Conservation (phyloP, 2,888 invertebrate genomes). For the Diachrysia chrysitis region DNA sequence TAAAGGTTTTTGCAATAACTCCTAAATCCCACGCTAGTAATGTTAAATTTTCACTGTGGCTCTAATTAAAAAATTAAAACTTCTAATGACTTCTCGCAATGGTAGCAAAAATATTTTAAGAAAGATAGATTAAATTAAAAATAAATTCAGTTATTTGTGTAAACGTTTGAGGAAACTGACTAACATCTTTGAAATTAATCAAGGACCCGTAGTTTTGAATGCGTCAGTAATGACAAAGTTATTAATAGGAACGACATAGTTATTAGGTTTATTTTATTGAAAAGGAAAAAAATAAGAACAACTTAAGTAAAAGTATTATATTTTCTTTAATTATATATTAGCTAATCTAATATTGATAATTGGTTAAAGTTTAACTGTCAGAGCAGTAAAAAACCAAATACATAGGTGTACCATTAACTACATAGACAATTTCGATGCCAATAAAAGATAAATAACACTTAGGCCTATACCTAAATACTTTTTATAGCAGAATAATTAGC, state of each 20-base stretch:
- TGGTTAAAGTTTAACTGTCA: not conserved
- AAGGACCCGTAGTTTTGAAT: not conserved
- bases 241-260: not conserved
- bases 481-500: not conserved
- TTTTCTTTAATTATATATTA: too few species aligned
- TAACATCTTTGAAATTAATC: conserved; percentile 1
- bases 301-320: too few species aligned
- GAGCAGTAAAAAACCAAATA: too few species aligned
- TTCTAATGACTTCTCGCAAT: not conserved
- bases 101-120: not conserved
- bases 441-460: not conserved
- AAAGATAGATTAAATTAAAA: too few species aligned
- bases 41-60: too few species aligned
- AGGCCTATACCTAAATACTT: not conserved
- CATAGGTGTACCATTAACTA: too few species aligned
- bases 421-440: not conserved
- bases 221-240: not conserved
- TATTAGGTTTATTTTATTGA: too few species aligned
- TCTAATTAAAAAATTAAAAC: not conserved
- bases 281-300: not conserved
- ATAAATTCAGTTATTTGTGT: not conserved
- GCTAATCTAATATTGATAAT: not conserved
- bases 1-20: not conserved
- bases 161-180: not conserved
- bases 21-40: not conserved